These are phyloP conservation scores for Metaphire vulgaris DNA, from an alignment of 1,140 invertebrate species.

Conservation along the genomic window DNA sequence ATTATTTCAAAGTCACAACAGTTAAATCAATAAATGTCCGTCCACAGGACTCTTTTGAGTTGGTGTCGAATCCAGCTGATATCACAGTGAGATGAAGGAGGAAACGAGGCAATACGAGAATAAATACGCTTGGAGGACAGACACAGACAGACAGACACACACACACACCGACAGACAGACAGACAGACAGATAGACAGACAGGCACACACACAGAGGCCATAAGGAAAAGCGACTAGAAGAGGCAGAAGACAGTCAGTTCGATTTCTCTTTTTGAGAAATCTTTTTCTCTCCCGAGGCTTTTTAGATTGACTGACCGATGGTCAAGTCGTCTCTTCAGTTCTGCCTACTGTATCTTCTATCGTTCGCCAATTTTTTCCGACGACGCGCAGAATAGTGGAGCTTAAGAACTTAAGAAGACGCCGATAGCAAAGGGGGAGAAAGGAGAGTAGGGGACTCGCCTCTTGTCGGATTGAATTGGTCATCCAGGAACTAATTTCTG, in stretches of 20 bases:
- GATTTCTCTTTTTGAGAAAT: too few species aligned
- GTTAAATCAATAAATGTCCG: neutral
- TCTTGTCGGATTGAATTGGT: too few species aligned
- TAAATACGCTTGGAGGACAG: neutral
- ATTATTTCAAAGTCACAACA: neutral
- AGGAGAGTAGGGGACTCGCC: too few species aligned
- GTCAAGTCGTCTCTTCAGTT: too few species aligned
- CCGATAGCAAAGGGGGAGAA: too few species aligned
- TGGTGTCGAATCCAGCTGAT: neutral
- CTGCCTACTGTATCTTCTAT: too few species aligned
- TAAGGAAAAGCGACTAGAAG: neutral
- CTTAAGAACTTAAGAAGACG: too few species aligned
- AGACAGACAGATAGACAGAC: constrained; percentile 3
- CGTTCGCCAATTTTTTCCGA: too few species aligned
- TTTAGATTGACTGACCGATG: too few species aligned
- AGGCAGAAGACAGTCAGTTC: neutral
- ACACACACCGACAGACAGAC: neutral
- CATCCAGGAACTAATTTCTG: too few species aligned
- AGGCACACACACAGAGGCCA: constrained; percentile 12
- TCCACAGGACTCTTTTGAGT: neutral
- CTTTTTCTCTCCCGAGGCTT: too few species aligned
- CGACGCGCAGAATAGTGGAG: too few species aligned
- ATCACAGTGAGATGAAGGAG: neutral
- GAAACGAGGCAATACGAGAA: neutral
- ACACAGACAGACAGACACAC: neutral